These are phyloP conservation scores for Hypselothyrea guttata DNA, from an alignment of 2,888 invertebrate species.

Conservation along the genomic window DNA sequence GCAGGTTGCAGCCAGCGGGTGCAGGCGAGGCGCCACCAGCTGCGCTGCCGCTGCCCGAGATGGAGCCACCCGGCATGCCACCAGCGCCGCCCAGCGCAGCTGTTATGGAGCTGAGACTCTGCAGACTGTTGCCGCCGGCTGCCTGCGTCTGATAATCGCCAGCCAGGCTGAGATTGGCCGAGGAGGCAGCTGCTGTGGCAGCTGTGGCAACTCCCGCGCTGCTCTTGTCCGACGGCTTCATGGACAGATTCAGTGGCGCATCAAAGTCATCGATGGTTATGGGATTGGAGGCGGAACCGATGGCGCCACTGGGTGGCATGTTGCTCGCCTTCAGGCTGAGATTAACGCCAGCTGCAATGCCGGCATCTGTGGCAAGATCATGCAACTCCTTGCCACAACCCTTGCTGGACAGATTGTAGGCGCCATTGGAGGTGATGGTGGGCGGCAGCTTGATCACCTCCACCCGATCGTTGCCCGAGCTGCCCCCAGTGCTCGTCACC, in stretches of 20 bases:
- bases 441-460: slow-evolving; percentile 92
- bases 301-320: slow-evolving; percentile 52
- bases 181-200: background rate
- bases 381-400: slow-evolving; percentile 77
- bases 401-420: slow-evolving; percentile 82
- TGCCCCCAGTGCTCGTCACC: slow-evolving; percentile 41
- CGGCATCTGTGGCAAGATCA: slow-evolving; percentile 77
- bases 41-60: slow-evolving; percentile 65
- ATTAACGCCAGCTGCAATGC: slow-evolving; percentile 78
- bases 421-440: slow-evolving; percentile 85
- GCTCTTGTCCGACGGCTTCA: slow-evolving; percentile 85
- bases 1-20: slow-evolving; percentile 50
- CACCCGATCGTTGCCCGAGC: slow-evolving; percentile 85
- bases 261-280: slow-evolving; percentile 85
- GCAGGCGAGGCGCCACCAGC: slow-evolving; percentile 57
- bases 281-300: slow-evolving; percentile 79
- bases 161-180: slow-evolving; percentile 32
- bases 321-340: slow-evolving; percentile 79
- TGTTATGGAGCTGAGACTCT: slow-evolving; percentile 82
- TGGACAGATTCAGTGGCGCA: slow-evolving; percentile 91
- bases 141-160: slow-evolving; percentile 55
- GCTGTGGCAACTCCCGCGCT: slow-evolving; percentile 24
- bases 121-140: slow-evolving; percentile 75
- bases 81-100: slow-evolving; percentile 80
- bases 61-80: slow-evolving; percentile 59